Base-by-base conservation (phyloP, 2,113 vertebrate genomes). In the Percopsis transmontana region DNA sequence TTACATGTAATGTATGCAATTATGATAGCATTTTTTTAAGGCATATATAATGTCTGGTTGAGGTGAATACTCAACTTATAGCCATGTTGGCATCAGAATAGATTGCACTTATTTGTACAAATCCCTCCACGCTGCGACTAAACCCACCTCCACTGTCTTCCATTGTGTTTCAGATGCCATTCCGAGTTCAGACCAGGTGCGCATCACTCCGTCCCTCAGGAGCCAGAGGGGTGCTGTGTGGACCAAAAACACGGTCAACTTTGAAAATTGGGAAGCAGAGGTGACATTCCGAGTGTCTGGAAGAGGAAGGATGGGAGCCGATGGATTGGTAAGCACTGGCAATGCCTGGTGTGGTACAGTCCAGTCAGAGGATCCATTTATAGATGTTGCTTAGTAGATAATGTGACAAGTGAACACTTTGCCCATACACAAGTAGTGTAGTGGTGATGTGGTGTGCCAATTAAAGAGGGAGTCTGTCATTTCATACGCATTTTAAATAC, bases 231-330 rank as follows among this genome's bases (percentile, higher is more conserved):
- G 97, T 24, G 93, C 94, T 0, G 95, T 96, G 27, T 99, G 97
- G 97, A 96, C 96, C 2, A 98, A 97, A 85, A 90, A 60, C 65
- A 94, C 83, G 42, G 89, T 95, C 16, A 76, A 62, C 62, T 97
- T 98, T 84, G 90, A 95, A 21, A 79, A 94, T 2, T 99, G 97
- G 97, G 96, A 99, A 75, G 90, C 94, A 0, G 94, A 97, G 81
- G 94, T 98, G 86, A 96, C 96, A 1, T 99, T 99, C 79, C 92
- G 96, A 59, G 94, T 99, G 3, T 97, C 97, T 0, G 97, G 97
- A 61, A 88, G 96, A 89, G 95, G 96, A 52, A 91, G 96, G 67
- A 94, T 96, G 66, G 97, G 97, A 86, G 97, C 97, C 0, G 97
- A 99, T 56, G 97, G 97, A 62, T 79, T 99, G 94, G 97, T 99